Conservation (phyloP, 2,113 vertebrate genomes). For the human (Homo sapiens) region DNA sequence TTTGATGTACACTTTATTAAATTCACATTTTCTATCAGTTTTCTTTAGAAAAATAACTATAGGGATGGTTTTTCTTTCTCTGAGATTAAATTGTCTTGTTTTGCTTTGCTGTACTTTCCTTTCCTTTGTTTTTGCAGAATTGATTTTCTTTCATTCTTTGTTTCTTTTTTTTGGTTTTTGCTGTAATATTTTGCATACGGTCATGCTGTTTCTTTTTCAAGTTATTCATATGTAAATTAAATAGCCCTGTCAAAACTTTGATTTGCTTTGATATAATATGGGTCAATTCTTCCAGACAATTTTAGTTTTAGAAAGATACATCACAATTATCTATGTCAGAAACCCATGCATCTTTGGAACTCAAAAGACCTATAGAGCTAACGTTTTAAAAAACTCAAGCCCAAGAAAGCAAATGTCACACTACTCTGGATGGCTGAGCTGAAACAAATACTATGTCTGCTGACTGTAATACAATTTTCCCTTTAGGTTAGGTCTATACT, state of each 20-base stretch:
- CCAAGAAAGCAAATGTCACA: background rate
- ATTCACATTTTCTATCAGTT: background rate
- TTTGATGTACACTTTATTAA: background rate
- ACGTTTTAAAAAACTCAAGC: background rate
- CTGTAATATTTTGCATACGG: background rate
- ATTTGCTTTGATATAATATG: background rate
- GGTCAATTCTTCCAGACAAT: background rate
- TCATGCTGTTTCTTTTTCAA: background rate
- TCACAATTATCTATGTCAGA: background rate
- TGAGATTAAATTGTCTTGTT: background rate
- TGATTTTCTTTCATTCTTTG: background rate
- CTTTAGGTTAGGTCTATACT: background rate
- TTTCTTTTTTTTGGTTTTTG: background rate
- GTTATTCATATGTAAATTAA: background rate
- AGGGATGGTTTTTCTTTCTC: background rate
- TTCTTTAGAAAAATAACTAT: background rate
- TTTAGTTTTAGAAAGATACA: background rate
- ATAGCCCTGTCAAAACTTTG: background rate
- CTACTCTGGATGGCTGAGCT: background rate
- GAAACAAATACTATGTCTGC: background rate
- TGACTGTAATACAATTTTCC: background rate
- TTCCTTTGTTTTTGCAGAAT: background rate
- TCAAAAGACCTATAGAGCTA: background rate
- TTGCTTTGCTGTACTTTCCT: background rate
- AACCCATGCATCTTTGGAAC: background rate